A percentile compares a stretch with the other conserved stretches of the same genome.
Evolutionary conservation across 2,888 invertebrate genomes (phyloP).

Genomic region (Netelia inedita): DNA sequence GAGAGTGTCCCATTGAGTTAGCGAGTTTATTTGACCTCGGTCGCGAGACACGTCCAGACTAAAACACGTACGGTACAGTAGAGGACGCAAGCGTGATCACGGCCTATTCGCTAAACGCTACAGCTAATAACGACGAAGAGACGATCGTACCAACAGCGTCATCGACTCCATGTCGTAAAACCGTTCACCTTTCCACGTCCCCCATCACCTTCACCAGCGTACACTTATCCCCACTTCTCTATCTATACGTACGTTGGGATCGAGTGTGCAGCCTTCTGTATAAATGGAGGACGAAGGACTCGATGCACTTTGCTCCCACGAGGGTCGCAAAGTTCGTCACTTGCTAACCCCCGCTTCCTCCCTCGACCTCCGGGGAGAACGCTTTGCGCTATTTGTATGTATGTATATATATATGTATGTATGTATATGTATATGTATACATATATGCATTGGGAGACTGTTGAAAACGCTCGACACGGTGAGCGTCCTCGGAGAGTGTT

Average conservation of each 20-base stretch:
- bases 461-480: constrained; percentile 34
- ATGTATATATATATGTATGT: neutral
- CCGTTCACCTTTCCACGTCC: constrained; percentile 41
- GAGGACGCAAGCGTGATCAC: neutral
- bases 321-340: constrained; percentile 75
- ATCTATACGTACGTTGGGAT: neutral
- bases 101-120: constrained; percentile 35
- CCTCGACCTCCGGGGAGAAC: constrained; percentile 9
- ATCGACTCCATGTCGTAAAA: constrained; percentile 53
- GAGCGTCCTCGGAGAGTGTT: constrained; percentile 20
- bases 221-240: constrained; percentile 8
- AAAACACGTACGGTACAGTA: too few relatives aligned
- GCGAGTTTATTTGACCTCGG: constrained; percentile 42
- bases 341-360: constrained; percentile 45
- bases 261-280: constrained; percentile 43
- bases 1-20: constrained; percentile 48
- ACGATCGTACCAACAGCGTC: constrained; percentile 18
- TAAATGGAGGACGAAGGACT: constrained; percentile 27
- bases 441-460: constrained; percentile 7
- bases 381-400: neutral
- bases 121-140: constrained; percentile 60
- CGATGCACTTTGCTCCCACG: constrained; percentile 66
- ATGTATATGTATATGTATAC: constrained; percentile 6
- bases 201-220: neutral
- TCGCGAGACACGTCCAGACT: neutral